Base-by-base conservation (phyloP, 2,113 vertebrate genomes). In the Hyaena hyaena region DNA sequence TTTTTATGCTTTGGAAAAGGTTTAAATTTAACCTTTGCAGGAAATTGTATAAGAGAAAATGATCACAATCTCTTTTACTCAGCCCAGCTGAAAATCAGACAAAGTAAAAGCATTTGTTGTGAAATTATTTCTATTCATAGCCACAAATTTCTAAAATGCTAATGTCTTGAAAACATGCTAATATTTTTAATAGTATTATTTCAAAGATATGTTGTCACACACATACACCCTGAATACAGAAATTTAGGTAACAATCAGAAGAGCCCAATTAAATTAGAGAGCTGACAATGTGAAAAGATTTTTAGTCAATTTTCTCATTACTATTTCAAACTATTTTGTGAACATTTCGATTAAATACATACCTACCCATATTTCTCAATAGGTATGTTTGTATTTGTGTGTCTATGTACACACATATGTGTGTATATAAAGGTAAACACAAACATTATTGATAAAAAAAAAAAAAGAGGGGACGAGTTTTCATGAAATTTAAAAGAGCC, bases 11-110 rank as follows among this genome's bases (percentile, higher is more conserved):
- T 96, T 96, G 82, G 86, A 74, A 94, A 96, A 95, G 61, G 48
- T 89, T 94, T 97, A 97, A 96, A 97, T 97, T 97, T 97, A 98
- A 97, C 94, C 95, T 98, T 88, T 97, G 65, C 71, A 97, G 88
- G 77, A 96, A 96, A 97, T 85, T 35, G 79, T 66, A 94, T 33
- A 97, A 96, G 84, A 97, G 71, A 96, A 98, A 95, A 97, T 96
- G 63, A 95, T 96, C 84, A 95, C 90, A 97, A 96, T 82, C 50
- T 80, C 61, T 93, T 96, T 80, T 71, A 97, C 87, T 90, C 93
- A 94, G 71, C 28, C 48, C 80, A 97, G 84, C 82, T 96, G 80
- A 97, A 92, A 96, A 95, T 93, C 92, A 95, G 45, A 91, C 68
- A 82, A 90, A 97, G 71, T 85, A 89, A 89, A 95, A 97, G 81